Base-by-base conservation (phyloP, 2,797 vertebrate genomes). In the Sarcophilus harrisii region DNA sequence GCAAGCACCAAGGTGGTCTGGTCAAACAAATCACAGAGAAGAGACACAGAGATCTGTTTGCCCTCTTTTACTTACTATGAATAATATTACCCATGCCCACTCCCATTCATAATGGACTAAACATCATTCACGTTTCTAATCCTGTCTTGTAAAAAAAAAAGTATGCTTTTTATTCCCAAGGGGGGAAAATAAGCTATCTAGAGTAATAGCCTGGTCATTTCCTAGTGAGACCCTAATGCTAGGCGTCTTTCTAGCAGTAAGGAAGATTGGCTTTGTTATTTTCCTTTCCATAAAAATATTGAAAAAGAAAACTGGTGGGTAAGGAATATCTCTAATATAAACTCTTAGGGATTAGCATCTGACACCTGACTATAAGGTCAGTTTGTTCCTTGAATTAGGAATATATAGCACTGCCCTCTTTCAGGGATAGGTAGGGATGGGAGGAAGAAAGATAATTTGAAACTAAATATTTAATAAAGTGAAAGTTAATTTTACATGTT, bases 131-230 rank as follows among this genome's bases (percentile, higher is more conserved):
- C 4, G 49, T 87, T 95, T 45, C 89, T 94, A 58, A 90, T 87
- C 94, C 38, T 54, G 24, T 29, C 93, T 96, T 45, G 90, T 62
- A 91, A 49, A 94, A 52, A 49, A 94, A 52, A 24, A 93, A 59
- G 52, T 49, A 45, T 30, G 29, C 29, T 62, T 52, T 52, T 52
- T 52, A 52, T 52, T 52, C 52, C 52, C 4, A 52, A 52, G 52
- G 52, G 52, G 5, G 52, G 52, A 6, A 6, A 6, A 52, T 52
- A 52, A 5, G 52, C 52, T 52, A 52, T 52, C 52, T 6, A 52
- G 52, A 52, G 52, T 8, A 52, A 52, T 52, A 52, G 52, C 52
- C 52, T 52, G 52, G 52, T 52, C 52, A 52, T 52, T 52, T 52
- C 52, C 4, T 52, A 52, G 52, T 62, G 29, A 62, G 29, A 62